These are phyloP conservation scores for Epinephelus coioides DNA, from an alignment of 2,797 vertebrate genomes.

Conservation along the genomic window DNA sequence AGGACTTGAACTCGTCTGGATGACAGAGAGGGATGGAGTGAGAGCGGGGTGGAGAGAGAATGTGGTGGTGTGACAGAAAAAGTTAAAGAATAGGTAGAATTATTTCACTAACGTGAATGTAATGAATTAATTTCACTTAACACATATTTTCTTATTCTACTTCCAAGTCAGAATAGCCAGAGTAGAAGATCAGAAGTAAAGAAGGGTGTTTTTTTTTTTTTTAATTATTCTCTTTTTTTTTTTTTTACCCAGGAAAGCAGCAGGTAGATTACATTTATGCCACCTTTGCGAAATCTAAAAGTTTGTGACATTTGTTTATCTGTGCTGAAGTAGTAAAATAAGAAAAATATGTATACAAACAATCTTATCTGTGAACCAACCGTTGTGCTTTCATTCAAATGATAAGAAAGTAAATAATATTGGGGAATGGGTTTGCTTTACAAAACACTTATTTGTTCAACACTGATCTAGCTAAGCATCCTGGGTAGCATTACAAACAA, in stretches of 20 bases:
- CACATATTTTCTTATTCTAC: too few relatives aligned
- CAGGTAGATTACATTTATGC: background rate
- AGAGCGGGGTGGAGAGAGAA: background rate
- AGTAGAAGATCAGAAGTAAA: too few relatives aligned
- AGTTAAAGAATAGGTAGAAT: background rate
- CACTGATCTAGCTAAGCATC: background rate
- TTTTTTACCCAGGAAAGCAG: background rate
- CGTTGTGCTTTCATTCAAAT: background rate
- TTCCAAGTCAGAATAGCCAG: too few relatives aligned
- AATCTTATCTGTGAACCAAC: background rate
- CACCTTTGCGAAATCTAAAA: background rate
- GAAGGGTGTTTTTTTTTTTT: too few relatives aligned
- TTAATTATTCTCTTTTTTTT: too few relatives aligned
- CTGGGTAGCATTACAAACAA: constrained; percentile 26
- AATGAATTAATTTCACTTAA: too few relatives aligned
- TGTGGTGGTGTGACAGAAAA: too few relatives aligned
- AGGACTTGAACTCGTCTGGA: constrained; percentile 98
- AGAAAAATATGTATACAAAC: background rate
- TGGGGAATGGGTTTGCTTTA: constrained; percentile 8
- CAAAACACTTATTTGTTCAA: constrained; percentile 17
- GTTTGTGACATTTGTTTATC: background rate
- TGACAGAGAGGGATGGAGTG: constrained; percentile 9
- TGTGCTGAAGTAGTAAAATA: background rate
- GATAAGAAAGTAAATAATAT: background rate
- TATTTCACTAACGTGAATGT: too few relatives aligned